Percentiles rank a stretch among this genome's conserved stretches.
These are phyloP conservation scores for Lycodopsis pacificus DNA, from an alignment of 2,797 vertebrate genomes.

Conservation along the genomic window DNA sequence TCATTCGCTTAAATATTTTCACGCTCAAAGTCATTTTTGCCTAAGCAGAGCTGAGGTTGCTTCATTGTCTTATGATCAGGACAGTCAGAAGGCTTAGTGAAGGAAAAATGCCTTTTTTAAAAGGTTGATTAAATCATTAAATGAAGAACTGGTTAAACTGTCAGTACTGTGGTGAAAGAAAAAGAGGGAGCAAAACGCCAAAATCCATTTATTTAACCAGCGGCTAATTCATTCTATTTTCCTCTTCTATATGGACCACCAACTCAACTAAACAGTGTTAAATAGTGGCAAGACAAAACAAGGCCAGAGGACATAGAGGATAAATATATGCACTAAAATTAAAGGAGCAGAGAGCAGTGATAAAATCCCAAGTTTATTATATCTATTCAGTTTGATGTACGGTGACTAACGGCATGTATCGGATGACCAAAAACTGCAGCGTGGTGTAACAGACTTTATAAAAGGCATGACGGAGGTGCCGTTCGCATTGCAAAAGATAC, in stretches of 20 bases:
- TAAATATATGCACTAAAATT: constrained; percentile 6
- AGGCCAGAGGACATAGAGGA: constrained; percentile 17
- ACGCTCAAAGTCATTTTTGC: constrained; percentile 44
- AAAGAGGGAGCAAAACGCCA: constrained; percentile 46
- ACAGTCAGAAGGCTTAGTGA: constrained; percentile 31
- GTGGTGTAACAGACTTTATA: constrained; percentile 1
- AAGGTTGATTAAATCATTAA: constrained; percentile 69
- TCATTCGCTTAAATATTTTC: constrained; percentile 33
- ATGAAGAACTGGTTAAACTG: constrained; percentile 67
- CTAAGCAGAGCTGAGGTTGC: constrained; percentile 17
- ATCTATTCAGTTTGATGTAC: background rate
- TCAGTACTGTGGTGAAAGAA: constrained; percentile 32
- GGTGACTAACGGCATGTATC: background rate
- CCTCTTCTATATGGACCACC: constrained; percentile 42
- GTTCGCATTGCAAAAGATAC: background rate
- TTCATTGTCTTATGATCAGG: constrained; percentile 49
- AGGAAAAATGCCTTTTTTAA: constrained; percentile 32
- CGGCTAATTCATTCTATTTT: constrained; percentile 65
- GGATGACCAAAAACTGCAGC: background rate
- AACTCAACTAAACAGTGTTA: constrained; percentile 44
- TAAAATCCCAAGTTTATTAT: background rate
- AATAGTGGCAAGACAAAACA: constrained; percentile 42
- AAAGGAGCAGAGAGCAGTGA: constrained; percentile 7
- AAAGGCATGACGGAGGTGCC: background rate
- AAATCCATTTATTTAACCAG: constrained; percentile 63